Conservation (phyloP, 2,888 invertebrate genomes). For the Drosophila austrosaltans region DNA sequence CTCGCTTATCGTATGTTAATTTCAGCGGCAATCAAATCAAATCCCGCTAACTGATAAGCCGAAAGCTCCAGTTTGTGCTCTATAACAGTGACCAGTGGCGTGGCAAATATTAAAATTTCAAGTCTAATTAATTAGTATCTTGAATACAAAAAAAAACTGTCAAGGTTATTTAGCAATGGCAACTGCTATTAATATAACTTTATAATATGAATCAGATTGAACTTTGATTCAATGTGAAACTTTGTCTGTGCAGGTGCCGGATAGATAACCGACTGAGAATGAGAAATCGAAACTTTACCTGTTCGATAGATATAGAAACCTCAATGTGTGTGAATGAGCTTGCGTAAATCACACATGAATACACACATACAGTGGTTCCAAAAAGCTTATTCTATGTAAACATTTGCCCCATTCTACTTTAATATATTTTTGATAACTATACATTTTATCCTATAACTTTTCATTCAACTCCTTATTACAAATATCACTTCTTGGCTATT, state of each 20-base stretch:
- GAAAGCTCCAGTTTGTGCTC: conserved; percentile 21
- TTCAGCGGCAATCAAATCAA: conserved; percentile 14
- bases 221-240: conserved; percentile 19
- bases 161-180: conserved; percentile 32
- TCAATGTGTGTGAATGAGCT: background rate
- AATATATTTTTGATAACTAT: too few relatives aligned
- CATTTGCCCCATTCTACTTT: background rate
- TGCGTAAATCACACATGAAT: conserved; percentile 1
- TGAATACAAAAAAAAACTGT: conserved; percentile 5
- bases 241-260: background rate
- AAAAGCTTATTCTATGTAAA: background rate
- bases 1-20: conserved; percentile 50
- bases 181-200: conserved; percentile 46
- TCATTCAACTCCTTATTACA: too few relatives aligned
- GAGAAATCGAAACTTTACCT: conserved; percentile 5
- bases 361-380: background rate
- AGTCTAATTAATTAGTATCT: conserved; percentile 64
- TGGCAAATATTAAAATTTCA: conserved; percentile 41
- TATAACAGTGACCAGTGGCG: background rate
- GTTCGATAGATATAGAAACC: background rate
- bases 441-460: too few relatives aligned
- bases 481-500: too few relatives aligned
- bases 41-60: conserved; percentile 46
- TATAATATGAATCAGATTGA: conserved; percentile 18
- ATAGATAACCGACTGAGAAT: background rate